Percentiles rank a stretch among this genome's conserved stretches.
Evolutionary conservation across 2,797 vertebrate species (phyloP).

Genomic region (Alca torda): DNA sequence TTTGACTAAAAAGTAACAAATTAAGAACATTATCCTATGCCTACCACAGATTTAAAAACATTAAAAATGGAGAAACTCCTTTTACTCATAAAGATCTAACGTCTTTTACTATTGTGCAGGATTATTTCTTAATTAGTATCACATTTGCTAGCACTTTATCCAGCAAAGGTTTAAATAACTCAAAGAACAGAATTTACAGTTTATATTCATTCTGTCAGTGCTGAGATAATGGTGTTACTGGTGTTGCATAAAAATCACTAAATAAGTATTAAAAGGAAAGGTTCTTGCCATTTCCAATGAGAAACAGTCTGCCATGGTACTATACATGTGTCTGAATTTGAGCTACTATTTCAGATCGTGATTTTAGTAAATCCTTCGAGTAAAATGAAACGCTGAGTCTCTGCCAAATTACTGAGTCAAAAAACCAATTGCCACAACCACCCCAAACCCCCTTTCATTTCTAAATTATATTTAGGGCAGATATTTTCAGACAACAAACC

Average conservation of each 20-base stretch:
- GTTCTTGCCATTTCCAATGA: not conserved
- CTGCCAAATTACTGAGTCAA: not conserved
- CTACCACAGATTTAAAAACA: constrained; percentile 48
- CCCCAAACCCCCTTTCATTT: not conserved
- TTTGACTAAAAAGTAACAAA: constrained; percentile 47
- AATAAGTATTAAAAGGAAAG: not conserved
- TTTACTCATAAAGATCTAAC: not conserved
- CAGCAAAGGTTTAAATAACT: constrained; percentile 49
- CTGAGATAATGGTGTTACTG: constrained; percentile 42
- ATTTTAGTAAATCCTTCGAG: not conserved
- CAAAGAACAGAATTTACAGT: constrained; percentile 40
- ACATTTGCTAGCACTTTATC: constrained; percentile 37
- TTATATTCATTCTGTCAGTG: not conserved
- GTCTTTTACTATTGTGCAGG: not conserved
- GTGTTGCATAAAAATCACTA: not conserved
- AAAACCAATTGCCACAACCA: not conserved
- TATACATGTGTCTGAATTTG: not conserved
- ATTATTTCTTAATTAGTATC: constrained; percentile 54
- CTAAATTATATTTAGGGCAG: not conserved
- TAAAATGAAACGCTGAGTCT: not conserved
- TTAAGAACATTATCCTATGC: constrained; percentile 58
- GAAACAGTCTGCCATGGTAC: not conserved
- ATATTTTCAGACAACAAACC: not conserved
- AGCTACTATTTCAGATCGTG: not conserved
- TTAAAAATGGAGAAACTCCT: not conserved